Evolutionary conservation across 2,113 vertebrate species (phyloP).

Genomic region (Corythaeola cristata): DNA sequence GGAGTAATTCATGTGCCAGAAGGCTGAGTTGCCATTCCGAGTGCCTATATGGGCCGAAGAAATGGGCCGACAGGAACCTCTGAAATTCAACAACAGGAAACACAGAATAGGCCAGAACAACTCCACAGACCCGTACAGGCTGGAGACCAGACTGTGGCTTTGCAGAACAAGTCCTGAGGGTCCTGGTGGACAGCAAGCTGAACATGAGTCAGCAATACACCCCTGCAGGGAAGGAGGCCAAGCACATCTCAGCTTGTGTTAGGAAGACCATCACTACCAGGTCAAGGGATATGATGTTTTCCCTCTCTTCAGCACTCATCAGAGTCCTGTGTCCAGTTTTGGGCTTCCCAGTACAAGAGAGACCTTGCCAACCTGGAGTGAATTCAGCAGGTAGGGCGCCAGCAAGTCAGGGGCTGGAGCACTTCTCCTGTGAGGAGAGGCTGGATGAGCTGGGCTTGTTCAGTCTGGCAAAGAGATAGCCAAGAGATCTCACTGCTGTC

Average conservation of each 20-base stretch:
- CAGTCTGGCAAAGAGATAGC: neutral
- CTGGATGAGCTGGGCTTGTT: neutral
- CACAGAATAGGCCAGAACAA: neutral
- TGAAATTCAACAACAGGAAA: neutral
- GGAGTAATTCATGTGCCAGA: neutral
- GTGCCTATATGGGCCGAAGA: neutral
- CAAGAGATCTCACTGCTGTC: neutral
- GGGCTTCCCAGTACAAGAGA: neutral
- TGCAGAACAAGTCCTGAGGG: neutral
- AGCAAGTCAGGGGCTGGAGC: neutral
- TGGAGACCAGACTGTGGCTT: neutral
- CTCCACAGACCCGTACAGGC: neutral
- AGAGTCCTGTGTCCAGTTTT: neutral
- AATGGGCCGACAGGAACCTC: neutral
- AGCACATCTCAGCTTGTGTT: neutral
- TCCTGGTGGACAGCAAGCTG: neutral
- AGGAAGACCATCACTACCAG: neutral
- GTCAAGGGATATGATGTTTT: neutral
- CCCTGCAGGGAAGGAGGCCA: neutral
- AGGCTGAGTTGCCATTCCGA: neutral
- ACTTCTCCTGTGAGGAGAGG: neutral
- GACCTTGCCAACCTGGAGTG: neutral
- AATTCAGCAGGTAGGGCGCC: neutral
- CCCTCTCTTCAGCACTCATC: neutral
- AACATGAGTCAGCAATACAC: neutral